These are phyloP conservation scores for Girardinus metallicus DNA, from an alignment of 2,797 vertebrate species.

Conservation along the genomic window DNA sequence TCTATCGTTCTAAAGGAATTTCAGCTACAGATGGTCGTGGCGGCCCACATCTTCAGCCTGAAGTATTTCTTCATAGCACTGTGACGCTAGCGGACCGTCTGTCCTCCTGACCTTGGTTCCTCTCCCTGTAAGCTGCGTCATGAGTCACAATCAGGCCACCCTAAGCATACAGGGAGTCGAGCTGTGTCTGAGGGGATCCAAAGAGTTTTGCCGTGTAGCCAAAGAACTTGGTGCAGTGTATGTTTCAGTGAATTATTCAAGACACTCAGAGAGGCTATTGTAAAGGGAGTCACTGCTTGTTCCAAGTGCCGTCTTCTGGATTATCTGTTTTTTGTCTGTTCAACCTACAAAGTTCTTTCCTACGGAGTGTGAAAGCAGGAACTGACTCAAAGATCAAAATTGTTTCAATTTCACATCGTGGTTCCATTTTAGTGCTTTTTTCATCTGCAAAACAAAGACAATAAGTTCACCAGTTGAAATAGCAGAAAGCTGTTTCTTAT, in stretches of 20 bases:
- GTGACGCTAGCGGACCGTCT: conserved; percentile 31
- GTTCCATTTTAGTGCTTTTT: background rate
- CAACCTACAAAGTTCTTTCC: background rate
- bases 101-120: conserved; percentile 19
- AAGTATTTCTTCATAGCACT: conserved; percentile 45
- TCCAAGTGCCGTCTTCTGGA: background rate
- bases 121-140: conserved; percentile 32
- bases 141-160: conserved; percentile 33
- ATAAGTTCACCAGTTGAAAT: background rate
- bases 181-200: conserved; percentile 12
- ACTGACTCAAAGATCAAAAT: background rate
- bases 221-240: conserved; percentile 8
- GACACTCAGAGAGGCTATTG: background rate
- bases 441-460: background rate
- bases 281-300: background rate
- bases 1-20: conserved; percentile 1
- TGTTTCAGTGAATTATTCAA: background rate
- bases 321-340: background rate
- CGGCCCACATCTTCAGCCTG: conserved; percentile 16
- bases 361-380: background rate
- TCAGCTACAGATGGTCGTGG: background rate
- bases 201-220: conserved; percentile 13
- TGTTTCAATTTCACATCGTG: background rate
- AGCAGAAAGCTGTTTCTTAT: background rate
- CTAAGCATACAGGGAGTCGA: conserved; percentile 39